Evolutionary conservation across 2,888 invertebrate genomes (phyloP).

Genomic region (Caenorhabditis sinica): DNA sequence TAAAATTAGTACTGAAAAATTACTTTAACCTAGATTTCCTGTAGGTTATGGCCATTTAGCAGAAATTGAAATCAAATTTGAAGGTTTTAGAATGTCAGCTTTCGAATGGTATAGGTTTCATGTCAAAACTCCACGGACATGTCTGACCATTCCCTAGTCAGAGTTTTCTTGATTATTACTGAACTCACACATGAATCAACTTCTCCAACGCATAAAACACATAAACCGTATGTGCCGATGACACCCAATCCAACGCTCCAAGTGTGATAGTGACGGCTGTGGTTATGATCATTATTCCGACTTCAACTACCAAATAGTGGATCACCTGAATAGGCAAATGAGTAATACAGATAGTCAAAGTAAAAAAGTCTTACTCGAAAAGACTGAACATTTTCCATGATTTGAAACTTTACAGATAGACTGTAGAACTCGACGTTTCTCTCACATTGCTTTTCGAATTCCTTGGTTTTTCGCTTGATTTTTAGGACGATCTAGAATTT

Average conservation of each 20-base stretch:
- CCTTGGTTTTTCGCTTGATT: conserved; percentile 15
- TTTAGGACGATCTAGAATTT: conserved; percentile 10
- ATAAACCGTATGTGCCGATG: conserved; percentile 1
- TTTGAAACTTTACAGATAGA: conserved; percentile 47
- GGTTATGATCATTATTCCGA: conserved; percentile 31
- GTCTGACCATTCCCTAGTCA: too few species aligned
- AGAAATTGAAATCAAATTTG: not conserved
- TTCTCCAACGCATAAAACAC: conserved; percentile 48
- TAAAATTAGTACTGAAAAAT: too few species aligned
- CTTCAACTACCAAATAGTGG: conserved; percentile 28
- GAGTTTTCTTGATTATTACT: not conserved
- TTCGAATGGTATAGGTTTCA: too few species aligned
- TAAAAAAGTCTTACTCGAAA: conserved; percentile 16
- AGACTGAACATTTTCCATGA: conserved; percentile 37
- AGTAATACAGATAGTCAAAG: not conserved
- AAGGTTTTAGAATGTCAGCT: too few species aligned
- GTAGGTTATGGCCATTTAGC: too few species aligned
- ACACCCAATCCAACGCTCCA: conserved; percentile 13
- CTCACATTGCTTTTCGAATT: conserved; percentile 25
- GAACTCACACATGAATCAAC: conserved; percentile 49
- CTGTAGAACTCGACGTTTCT: conserved; percentile 40
- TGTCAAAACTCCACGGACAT: too few species aligned
- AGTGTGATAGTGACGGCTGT: conserved; percentile 11
- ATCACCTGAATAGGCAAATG: conserved; percentile 9
- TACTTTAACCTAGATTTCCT: too few species aligned